phyloP scores from a whole-genome alignment of 2,113 vertebrate genomes.

The Cettia cetti region DNA sequence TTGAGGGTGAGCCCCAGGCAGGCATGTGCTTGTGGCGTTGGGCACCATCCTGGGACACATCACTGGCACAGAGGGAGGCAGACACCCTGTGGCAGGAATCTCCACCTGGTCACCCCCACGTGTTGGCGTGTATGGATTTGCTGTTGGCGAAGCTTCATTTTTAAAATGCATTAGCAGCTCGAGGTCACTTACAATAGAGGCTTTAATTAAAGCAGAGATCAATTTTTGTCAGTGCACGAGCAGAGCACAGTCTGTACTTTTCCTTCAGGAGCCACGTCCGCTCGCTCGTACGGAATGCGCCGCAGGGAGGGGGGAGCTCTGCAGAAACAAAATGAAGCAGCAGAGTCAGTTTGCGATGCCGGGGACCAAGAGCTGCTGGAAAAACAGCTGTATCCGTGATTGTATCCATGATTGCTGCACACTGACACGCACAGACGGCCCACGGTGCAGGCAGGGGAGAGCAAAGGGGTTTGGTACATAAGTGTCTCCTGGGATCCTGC shows the following conservation, averaged over 20 bases:
- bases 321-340: neutral
- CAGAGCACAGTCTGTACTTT: slow-evolving; percentile 63
- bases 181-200: slow-evolving; percentile 58
- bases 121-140: neutral
- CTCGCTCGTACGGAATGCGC: neutral
- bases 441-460: neutral
- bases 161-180: slow-evolving; percentile 43
- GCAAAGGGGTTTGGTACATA: rapidly evolving
- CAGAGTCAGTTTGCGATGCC: rapidly evolving
- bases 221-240: slow-evolving; percentile 49
- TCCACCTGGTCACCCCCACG: neutral
- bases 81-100: neutral
- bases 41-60: neutral
- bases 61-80: rapidly evolving
- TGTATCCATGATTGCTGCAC: neutral
- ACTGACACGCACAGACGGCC: rapidly evolving
- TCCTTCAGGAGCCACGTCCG: slow-evolving; percentile 22
- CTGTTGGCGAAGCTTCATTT: neutral
- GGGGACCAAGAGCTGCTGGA: neutral
- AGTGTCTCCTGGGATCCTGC: neutral
- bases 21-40: rapidly evolving
- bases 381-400: neutral
- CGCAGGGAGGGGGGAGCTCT: neutral
- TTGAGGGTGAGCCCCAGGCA: neutral
- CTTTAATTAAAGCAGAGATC: slow-evolving; percentile 70